Percentiles rank a stretch among this genome's conserved stretches.
Conservation (phyloP, 2,888 invertebrate species). For the Endotricha flammealis region DNA sequence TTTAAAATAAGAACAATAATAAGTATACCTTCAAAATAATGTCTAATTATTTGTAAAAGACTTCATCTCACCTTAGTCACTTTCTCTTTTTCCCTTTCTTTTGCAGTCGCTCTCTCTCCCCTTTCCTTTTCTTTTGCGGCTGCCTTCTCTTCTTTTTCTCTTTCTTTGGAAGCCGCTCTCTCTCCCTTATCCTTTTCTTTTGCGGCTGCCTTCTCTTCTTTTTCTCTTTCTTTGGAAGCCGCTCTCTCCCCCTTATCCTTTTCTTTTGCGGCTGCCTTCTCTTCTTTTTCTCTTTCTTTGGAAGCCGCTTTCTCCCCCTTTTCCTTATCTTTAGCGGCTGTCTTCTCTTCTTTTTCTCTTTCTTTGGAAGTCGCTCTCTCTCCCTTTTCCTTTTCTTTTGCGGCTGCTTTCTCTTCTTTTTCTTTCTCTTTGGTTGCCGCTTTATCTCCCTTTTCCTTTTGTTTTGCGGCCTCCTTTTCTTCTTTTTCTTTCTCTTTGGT, state of each 20-base stretch:
- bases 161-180: conserved; percentile 9
- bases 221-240: conserved; percentile 10
- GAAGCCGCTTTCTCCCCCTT: conserved; percentile 10
- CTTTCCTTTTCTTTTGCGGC: conserved; percentile 11
- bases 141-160: conserved; percentile 9
- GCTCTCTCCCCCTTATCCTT: conserved; percentile 7
- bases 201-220: conserved; percentile 7
- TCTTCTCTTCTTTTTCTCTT: conserved; percentile 13
- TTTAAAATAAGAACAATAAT: no score
- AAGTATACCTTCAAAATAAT: no score
- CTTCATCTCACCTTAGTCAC: conserved; percentile 10
- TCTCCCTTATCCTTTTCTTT: conserved; percentile 2
- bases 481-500: conserved; percentile 16
- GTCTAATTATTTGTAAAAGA: no score
- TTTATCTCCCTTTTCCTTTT: not conserved
- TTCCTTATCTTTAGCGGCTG: conserved; percentile 7
- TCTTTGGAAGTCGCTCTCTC: conserved; percentile 6
- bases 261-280: conserved; percentile 11
- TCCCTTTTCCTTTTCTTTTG: not conserved
- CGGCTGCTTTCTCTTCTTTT: conserved; percentile 6
- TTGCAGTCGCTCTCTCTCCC: conserved; percentile 11
- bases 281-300: no score
- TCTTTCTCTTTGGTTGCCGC: no score
- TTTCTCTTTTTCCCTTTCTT: no score
- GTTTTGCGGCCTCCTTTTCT: conserved; percentile 8